phyloP scores from a whole-genome alignment of 2,113 vertebrate species.

The Nicator chloris region DNA sequence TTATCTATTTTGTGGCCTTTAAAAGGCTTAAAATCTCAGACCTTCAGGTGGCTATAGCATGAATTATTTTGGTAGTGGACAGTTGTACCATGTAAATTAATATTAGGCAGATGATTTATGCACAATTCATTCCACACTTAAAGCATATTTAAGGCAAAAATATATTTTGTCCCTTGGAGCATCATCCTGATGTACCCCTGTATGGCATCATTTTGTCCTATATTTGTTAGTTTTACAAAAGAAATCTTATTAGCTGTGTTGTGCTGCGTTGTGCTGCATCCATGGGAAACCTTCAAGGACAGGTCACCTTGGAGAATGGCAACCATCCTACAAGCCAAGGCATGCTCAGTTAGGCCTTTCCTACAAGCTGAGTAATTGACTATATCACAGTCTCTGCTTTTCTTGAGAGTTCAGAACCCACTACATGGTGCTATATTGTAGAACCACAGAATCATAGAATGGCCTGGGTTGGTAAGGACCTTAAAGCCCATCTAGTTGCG shows the following conservation, averaged over 20 bases:
- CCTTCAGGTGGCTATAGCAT: not conserved
- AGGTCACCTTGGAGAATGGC: not conserved
- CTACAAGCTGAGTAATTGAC: not conserved
- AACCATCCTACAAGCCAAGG: not conserved
- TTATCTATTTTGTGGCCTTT: not conserved
- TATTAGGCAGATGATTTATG: not conserved
- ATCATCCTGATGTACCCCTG: not conserved
- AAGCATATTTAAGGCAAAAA: not conserved
- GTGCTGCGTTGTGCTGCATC: not conserved
- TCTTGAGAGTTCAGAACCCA: not conserved
- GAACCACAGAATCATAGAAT: not conserved
- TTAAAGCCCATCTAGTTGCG: not conserved
- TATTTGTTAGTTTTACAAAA: not conserved
- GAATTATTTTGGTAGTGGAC: not conserved
- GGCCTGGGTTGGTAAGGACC: not conserved
- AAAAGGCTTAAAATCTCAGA: not conserved
- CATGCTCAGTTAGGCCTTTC: not conserved
- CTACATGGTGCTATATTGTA: fast-evolving
- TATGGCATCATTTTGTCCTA: not conserved
- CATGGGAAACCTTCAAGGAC: not conserved
- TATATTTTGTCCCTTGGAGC: not conserved
- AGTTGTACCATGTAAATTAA: not conserved
- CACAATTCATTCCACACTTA: not conserved
- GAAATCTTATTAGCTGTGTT: not conserved
- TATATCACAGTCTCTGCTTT: not conserved